Evolutionary conservation across 2,113 vertebrate genomes (phyloP), one percentile per base, ranked within the genome.

Genomic region (Rhodinocichla rosea): DNA sequence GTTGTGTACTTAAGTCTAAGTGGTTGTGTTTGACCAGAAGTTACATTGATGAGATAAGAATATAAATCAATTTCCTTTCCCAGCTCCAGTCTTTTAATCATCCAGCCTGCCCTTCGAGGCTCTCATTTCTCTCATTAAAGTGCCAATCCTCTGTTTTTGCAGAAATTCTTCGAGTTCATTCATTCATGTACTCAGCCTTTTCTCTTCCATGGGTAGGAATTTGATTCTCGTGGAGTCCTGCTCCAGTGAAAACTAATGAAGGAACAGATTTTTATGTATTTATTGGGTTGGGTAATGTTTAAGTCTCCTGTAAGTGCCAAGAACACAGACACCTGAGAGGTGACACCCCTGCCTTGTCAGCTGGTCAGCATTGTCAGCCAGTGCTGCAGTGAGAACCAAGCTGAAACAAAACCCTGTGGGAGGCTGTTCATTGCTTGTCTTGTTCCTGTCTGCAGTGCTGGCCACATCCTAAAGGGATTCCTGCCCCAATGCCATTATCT

Each of bases 401-500:
- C 9, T 21, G 60, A 30, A 74, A 64, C 55, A 39, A 11, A 73
- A 15, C 28, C 55, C 49, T 5, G 5, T 5, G 65, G 21, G 35
- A 39, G 32, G 75, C 32, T 78, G 50, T 39, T 82, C 28, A 30
- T 60, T 74, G 50, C 70, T 39, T 47, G 26, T 56, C 55, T 65
- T 40, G 10, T 59, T 59, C 47, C 37, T 33, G 21, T 9, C 35
- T 2, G 9, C 74, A 24, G 26, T 2, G 9, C 21, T 69, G 53
- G 68, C 77, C 32, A 1, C 32, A 15, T 24, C 64, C 64, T 57
- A 11, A 33, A 40, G 45, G 33, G 26, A 17, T 57, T 39, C 42
- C 60, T 27, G 2, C 60, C 4, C 19, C 26, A 19, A 0, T 37
- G 44, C n/a, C 1, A 0, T 24, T 9, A 4, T 12, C 49, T 83